Evolutionary conservation across 2,113 vertebrate species (phyloP), one percentile per base, ranked within the genome.

Genomic region (Syngnathus typhle): DNA sequence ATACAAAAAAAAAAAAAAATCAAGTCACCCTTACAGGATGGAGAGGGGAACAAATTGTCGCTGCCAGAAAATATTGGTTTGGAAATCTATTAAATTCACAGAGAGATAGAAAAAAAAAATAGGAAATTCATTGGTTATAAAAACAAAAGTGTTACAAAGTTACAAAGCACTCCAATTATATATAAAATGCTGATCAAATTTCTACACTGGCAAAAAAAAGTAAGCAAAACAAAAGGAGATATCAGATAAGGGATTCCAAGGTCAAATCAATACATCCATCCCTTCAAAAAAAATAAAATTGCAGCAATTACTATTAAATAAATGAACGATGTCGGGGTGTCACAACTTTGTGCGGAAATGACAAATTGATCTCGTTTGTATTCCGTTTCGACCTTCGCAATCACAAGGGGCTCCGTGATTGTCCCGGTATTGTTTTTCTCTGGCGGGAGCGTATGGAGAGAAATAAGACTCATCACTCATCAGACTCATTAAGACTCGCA

Each of bases 41-140:
- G 16, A 13, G 60, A 63, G 70, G 63, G 19, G 51, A 69, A 69
- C 37, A 49, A 72, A 71, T 39, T 15, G 59, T 65, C 67, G 32
- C 51, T 59, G 49, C 37, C 52, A 67, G 44, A 60, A 77, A 80
- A 67, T 27, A 54, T 65, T 32, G 46, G 27, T 60, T 72, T 51
- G 52, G 39, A 76, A 71, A 68, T 44, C 61, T 56, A 46, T 59
- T 27, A 36, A 64, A 64, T 51, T 67, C n/a, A 68, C 10, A 2
- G 60, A 38, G 47, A 37, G 39, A 44, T 62, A 44, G 60, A 44
- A 41, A 41, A n/a, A 8, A 4, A 3, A 60, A 18, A 11, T n/a
- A 8, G 8, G n/a, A 18, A 27, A 58, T 27, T 32, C 36, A 36
- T 36, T 58, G 27, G 27, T 13, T 55, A 32, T 15, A 12, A 43